Conservation (phyloP, 2,113 vertebrate genomes). For the Zeus faber region DNA sequence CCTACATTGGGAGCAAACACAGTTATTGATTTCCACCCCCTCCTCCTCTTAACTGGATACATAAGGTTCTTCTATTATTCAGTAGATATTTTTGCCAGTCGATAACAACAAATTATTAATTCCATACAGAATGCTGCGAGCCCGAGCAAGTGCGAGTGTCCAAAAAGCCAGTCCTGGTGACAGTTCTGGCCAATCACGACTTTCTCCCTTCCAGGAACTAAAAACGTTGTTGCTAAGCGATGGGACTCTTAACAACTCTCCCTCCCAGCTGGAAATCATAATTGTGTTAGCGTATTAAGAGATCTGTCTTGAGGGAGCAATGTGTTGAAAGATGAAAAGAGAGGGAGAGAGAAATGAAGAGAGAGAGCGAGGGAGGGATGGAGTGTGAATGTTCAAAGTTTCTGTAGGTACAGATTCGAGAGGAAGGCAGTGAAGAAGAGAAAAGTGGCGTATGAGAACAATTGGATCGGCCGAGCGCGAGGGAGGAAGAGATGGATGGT, state of each 20-base stretch:
- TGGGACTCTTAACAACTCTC: background rate
- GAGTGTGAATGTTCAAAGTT: too few species aligned
- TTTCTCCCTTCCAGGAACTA: background rate
- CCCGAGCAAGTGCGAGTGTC: too few species aligned
- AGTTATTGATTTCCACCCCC: too few species aligned
- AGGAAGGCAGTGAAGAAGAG: background rate
- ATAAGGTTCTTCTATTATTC: too few species aligned
- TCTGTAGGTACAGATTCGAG: too few species aligned
- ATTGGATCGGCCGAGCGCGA: too few species aligned
- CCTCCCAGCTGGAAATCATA: background rate
- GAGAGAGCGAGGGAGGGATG: background rate
- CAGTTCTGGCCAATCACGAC: too few species aligned
- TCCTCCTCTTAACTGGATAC: too few species aligned
- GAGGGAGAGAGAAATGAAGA: slow-evolving; percentile 13
- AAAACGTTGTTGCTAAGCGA: background rate
- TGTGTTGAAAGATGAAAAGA: slow-evolving; percentile 10
- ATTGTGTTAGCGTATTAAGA: background rate
- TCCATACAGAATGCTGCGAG: background rate
- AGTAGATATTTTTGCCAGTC: background rate
- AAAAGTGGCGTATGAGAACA: too few species aligned
- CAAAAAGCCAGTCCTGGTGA: too few species aligned
- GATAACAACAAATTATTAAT: background rate
- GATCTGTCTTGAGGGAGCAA: slow-evolving; percentile 14
- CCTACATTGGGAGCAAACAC: too few species aligned
- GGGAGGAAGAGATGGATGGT: slow-evolving; percentile 17